Conservation (phyloP, 1,140 invertebrate species). For the Pachyrhynchus sulphureomaculatus region DNA sequence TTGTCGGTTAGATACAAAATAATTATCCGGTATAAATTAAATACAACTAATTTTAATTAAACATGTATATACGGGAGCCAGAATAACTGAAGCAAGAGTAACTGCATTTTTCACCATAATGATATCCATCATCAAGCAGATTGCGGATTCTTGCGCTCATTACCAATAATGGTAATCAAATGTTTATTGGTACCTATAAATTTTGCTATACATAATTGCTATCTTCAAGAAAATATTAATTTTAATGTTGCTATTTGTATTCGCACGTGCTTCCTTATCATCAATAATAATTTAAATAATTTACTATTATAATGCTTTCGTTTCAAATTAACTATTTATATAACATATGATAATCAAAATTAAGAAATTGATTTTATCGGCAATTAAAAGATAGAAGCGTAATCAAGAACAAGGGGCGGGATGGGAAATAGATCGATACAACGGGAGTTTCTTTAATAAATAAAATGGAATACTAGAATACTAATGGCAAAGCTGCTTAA, state of each 20-base stretch:
- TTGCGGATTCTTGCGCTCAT: slow-evolving; percentile 2
- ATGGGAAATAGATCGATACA: too few species aligned
- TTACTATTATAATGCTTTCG: too few species aligned
- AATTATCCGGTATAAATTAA: background rate
- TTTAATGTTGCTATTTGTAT: background rate
- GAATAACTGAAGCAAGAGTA: background rate
- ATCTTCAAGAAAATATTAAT: background rate
- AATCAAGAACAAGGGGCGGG: too few species aligned
- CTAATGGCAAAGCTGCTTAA: too few species aligned
- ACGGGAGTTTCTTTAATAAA: too few species aligned
- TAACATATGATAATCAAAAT: too few species aligned
- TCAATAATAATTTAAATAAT: too few species aligned
- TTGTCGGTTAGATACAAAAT: too few species aligned
- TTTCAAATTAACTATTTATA: too few species aligned
- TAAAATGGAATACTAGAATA: too few species aligned
- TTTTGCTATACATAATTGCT: background rate
- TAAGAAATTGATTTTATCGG: too few species aligned
- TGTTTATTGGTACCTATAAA: background rate
- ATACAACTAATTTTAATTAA: slow-evolving; percentile 1
- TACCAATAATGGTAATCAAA: slow-evolving; percentile 1
- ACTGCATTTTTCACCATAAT: background rate
- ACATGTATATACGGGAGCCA: slow-evolving; percentile 1
- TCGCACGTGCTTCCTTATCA: background rate
- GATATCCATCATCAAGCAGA: slow-evolving; percentile 2
- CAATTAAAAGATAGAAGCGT: too few species aligned